Conservation (phyloP, 2,888 invertebrate species). For the Napeogenes sylphis region DNA sequence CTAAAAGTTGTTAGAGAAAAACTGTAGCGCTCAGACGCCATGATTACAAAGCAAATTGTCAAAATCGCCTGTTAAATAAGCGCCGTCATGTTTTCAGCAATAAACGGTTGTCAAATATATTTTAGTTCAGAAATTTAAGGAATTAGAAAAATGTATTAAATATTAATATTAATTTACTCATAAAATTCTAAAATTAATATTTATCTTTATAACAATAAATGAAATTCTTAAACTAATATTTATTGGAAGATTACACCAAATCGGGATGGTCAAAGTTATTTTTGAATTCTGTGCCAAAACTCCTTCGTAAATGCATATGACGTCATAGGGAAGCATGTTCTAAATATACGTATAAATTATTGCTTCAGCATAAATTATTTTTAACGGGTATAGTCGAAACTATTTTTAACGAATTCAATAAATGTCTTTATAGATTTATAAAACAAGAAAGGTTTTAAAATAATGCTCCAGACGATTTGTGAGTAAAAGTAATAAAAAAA, state of each 20-base stretch:
- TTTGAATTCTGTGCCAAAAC: slow-evolving; percentile 25
- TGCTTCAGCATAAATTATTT: too few species aligned
- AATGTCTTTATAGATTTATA: too few species aligned
- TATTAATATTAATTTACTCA: too few species aligned
- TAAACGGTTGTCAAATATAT: background rate
- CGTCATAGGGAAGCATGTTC: background rate
- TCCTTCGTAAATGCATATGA: background rate
- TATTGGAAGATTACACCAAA: background rate
- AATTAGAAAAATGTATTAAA: too few species aligned
- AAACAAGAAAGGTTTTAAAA: too few species aligned
- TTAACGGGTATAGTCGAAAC: too few species aligned
- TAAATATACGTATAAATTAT: slow-evolving; percentile 1
- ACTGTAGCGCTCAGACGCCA: slow-evolving; percentile 97
- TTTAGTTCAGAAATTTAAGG: slow-evolving; percentile 10
- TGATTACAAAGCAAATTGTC: slow-evolving; percentile 80
- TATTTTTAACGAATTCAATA: too few species aligned
- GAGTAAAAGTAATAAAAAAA: too few species aligned
- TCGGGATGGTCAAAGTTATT: background rate
- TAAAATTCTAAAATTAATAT: too few species aligned
- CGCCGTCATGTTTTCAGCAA: slow-evolving; percentile 46
- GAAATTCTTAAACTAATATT: too few species aligned
- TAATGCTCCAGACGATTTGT: too few species aligned
- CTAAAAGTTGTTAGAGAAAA: slow-evolving; percentile 91
- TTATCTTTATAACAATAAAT: too few species aligned
- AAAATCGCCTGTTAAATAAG: slow-evolving; percentile 50